Conservation (phyloP, 2,888 invertebrate genomes). For the Acholoe squamosa region DNA sequence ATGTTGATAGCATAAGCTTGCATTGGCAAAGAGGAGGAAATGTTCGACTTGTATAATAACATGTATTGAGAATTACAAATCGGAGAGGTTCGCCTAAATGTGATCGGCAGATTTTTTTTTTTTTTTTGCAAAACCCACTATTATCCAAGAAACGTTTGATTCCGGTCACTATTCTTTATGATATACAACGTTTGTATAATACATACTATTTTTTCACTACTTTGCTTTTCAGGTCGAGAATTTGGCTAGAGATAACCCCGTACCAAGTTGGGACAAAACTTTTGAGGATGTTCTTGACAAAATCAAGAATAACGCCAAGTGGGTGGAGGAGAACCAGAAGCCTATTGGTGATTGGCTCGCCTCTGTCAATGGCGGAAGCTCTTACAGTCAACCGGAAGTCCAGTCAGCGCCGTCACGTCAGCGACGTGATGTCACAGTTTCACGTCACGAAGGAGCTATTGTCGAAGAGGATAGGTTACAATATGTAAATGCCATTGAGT, state of each 20-base stretch:
- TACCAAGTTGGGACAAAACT: background rate
- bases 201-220: too few species aligned
- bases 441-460: background rate
- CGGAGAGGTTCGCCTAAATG: too few species aligned
- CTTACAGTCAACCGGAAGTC: background rate
- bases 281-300: background rate
- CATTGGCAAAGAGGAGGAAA: too few species aligned
- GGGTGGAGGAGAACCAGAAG: constrained; percentile 6
- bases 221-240: background rate
- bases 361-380: background rate
- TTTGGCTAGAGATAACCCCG: background rate
- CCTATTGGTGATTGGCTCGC: constrained; percentile 27
- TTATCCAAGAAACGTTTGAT: too few species aligned
- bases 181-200: too few species aligned
- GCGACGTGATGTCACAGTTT: background rate
- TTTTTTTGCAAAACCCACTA: too few species aligned
- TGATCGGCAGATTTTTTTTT: too few species aligned
- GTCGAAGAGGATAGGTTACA: background rate
- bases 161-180: too few species aligned
- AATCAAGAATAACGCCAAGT: background rate
- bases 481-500: background rate
- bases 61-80: too few species aligned
- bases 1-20: too few species aligned
- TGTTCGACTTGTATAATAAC: too few species aligned
- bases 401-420: background rate